A percentile compares a stretch with the other conserved stretches of the same genome.
These are phyloP conservation scores for Empis livida DNA, from an alignment of 2,888 invertebrate genomes.

Conservation along the genomic window DNA sequence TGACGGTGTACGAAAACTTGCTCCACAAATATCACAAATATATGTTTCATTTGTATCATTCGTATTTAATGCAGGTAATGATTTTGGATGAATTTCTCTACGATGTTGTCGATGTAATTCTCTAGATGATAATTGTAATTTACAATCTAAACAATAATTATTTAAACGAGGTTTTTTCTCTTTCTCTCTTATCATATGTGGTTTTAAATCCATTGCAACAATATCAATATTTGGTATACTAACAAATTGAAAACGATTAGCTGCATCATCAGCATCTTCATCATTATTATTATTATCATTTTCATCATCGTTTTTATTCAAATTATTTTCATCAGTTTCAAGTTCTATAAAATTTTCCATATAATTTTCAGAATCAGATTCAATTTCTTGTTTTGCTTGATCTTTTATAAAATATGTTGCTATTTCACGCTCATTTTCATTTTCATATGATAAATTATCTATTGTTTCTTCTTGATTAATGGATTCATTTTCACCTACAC, in stretches of 20 bases:
- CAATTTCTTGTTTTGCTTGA: not conserved
- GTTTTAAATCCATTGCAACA: not conserved
- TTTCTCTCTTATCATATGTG: not conserved
- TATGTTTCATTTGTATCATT: constrained; percentile 5
- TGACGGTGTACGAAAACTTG: constrained; percentile 38
- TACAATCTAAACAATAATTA: constrained; percentile 9
- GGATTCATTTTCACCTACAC: not conserved
- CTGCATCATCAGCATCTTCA: not conserved
- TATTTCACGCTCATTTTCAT: not conserved
- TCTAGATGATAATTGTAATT: not conserved
- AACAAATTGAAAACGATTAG: not conserved
- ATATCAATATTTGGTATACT: not conserved
- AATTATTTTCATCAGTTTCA: not conserved
- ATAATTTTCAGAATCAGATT: not conserved
- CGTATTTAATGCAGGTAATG: not conserved
- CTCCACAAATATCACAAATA: constrained; percentile 38
- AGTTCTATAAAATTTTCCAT: not conserved
- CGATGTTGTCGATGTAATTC: not conserved
- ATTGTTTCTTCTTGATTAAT: not conserved
- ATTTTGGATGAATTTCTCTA: not conserved
- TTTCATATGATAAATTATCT: not conserved
- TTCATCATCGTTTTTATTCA: constrained; percentile 1
- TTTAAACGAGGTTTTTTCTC: not conserved
- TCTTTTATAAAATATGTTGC: not conserved
- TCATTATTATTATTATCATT: not conserved